Evolutionary conservation across 2,888 invertebrate species (phyloP), one percentile per base, ranked within the genome.

Genomic region (Polymixis flavicincta): DNA sequence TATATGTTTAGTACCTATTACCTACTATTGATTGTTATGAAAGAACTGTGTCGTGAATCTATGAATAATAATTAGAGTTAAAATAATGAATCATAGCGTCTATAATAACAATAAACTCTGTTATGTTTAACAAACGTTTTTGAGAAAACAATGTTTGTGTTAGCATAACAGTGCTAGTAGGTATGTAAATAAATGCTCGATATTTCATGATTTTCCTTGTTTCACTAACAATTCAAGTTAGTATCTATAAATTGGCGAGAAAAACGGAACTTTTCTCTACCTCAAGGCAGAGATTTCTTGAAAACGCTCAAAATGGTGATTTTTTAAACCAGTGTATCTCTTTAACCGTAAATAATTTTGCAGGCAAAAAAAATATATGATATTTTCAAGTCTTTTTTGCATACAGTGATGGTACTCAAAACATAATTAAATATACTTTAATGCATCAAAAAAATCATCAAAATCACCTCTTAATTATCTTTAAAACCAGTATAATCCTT

Each of bases 51-150:
- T 50, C 55, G 50, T 68, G 32, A 71, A 57, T 48, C 60, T 74
- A 80, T 55, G 52, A 72, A 52, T 75, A 77, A 65, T 14, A 55
- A 66, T 28, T 61, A 61, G 13, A 67, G 60, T 32, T 71, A 75
- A 75, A 76, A 57, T 71, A 42, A 70, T 83, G 71, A 80, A 61
- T 84, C 73, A 82, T 60, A 28, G 32, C 25, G 37, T 52, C 28
- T 70, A n/a, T 55, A 69, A 71, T 69, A 85, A 71, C 55, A 84
- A 57, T 74, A 42, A 71, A 76, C 50, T 74, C 14, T 63, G 37
- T 59, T 52, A 71, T 57, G 52, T 57, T 22, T 19, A 65, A 42
- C n/a, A 61, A 77, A 75, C 55, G 32, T 61, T 69, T 78, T 77
- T 52, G 52, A 67, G 57, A 72, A 50, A 0, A 28, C 2, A 17